Evolutionary conservation across 2,888 invertebrate genomes (phyloP).

Genomic region (Acanthosepion lycidas): DNA sequence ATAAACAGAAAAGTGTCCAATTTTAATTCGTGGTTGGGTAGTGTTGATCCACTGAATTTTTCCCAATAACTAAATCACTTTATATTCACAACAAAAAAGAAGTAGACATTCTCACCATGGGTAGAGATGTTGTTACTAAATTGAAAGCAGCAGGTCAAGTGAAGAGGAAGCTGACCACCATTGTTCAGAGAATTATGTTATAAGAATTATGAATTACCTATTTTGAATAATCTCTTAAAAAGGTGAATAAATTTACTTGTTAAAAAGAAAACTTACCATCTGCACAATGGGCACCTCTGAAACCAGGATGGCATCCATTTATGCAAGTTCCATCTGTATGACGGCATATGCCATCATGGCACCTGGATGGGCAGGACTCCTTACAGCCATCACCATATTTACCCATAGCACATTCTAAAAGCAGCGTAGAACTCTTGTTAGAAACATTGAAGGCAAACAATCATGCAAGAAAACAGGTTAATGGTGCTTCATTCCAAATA

Average conservation of each 20-base stretch:
- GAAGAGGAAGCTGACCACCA: no score
- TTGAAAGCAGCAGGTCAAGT: no score
- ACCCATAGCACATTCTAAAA: slow-evolving; percentile 4
- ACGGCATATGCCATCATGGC: slow-evolving; percentile 33
- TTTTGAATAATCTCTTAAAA: no score
- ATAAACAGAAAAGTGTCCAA: no score
- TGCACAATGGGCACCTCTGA: neutral
- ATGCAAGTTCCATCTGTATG: slow-evolving; percentile 34
- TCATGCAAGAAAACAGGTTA: neutral
- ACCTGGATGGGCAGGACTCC: neutral
- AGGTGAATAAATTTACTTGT: neutral
- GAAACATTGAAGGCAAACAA: neutral
- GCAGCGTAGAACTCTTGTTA: neutral
- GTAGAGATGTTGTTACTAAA: no score
- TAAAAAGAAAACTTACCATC: slow-evolving; percentile 1
- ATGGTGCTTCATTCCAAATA: neutral
- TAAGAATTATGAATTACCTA: no score
- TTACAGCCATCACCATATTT: slow-evolving; percentile 36
- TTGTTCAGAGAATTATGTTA: no score
- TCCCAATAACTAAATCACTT: no score
- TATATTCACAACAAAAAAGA: no score
- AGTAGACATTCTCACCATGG: no score
- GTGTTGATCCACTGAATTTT: no score
- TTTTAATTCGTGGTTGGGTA: no score
- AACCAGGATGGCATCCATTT: slow-evolving; percentile 40